phyloP scores from a whole-genome alignment of 2,888 invertebrate species.

The Eudasyphora cyanicolor region DNA sequence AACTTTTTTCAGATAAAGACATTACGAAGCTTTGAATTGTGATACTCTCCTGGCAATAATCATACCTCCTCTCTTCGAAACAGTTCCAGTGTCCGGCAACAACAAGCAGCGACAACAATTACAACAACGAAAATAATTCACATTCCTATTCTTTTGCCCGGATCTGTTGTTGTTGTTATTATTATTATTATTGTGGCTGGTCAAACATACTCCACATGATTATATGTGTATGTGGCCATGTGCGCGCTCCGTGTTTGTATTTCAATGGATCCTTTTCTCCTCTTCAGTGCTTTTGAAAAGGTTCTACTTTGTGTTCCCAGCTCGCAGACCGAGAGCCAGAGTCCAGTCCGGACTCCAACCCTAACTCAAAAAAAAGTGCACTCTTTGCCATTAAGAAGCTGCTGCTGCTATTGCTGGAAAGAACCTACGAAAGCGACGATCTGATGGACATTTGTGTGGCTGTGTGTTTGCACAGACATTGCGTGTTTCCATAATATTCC shows the following conservation, averaged over 20 bases:
- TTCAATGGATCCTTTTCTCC: constrained; percentile 46
- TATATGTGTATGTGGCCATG: constrained; percentile 25
- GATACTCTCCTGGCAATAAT: no score
- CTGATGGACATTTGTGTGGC: constrained; percentile 42
- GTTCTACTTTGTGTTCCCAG: constrained; percentile 44
- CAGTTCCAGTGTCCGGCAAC: constrained; percentile 15
- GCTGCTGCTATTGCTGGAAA: constrained; percentile 12
- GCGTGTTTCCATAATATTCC: constrained; percentile 80
- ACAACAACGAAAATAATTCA: constrained; percentile 69
- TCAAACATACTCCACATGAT: constrained; percentile 40
- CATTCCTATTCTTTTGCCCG: constrained; percentile 67
- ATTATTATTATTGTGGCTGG: constrained; percentile 29
- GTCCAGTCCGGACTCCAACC: constrained; percentile 40
- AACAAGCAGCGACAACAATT: constrained; percentile 59
- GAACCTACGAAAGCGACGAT: constrained; percentile 6
- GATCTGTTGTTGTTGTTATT: constrained; percentile 62
- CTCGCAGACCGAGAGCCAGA: no score
- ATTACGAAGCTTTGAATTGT: no score
- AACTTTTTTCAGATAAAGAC: no score
- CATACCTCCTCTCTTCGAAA: neutral
- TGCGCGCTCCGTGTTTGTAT: constrained; percentile 46
- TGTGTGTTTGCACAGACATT: constrained; percentile 73
- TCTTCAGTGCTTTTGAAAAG: constrained; percentile 42
- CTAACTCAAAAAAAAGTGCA: constrained; percentile 19
- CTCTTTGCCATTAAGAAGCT: constrained; percentile 57